Evolutionary conservation across 2,888 invertebrate genomes (phyloP).

Genomic region (Dasypogon diadema): DNA sequence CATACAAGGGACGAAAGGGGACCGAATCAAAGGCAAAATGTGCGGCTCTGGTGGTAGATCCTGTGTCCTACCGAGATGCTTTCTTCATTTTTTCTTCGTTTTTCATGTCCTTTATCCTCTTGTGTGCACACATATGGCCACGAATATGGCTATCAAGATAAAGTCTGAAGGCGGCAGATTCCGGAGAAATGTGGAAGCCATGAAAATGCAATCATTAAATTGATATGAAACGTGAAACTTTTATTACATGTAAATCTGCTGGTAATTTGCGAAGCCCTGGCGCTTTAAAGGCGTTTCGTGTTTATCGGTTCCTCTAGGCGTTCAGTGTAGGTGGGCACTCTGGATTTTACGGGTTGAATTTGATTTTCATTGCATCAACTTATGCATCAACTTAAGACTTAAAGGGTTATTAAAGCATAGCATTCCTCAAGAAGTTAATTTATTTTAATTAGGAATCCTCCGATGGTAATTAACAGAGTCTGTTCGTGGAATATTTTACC

Average conservation of each 20-base stretch:
- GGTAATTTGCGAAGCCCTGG: constrained; percentile 34
- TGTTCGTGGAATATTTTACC: too few relatives aligned
- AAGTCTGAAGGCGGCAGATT: constrained; percentile 24
- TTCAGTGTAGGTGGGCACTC: neutral
- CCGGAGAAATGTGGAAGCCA: constrained; percentile 39
- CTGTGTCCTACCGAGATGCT: constrained; percentile 45
- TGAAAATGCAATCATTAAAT: constrained; percentile 45
- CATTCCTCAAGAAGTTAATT: too few relatives aligned
- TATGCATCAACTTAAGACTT: too few relatives aligned
- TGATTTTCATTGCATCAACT: too few relatives aligned
- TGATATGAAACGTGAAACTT: constrained; percentile 43
- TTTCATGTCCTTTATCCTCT: constrained; percentile 39
- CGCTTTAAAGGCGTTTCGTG: neutral
- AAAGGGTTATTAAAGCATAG: too few relatives aligned
- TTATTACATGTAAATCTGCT: constrained; percentile 47
- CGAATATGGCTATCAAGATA: constrained; percentile 40
- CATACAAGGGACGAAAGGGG: neutral
- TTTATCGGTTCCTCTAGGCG: neutral
- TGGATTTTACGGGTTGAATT: too few relatives aligned
- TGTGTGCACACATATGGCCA: constrained; percentile 47
- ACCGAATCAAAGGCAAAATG: neutral
- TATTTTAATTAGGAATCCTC: too few relatives aligned
- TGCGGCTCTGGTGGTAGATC: constrained; percentile 41
- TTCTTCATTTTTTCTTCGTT: constrained; percentile 9
- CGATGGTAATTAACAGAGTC: too few relatives aligned